phyloP scores from a whole-genome alignment of 2,797 vertebrate genomes.

The Alcedo atthis region DNA sequence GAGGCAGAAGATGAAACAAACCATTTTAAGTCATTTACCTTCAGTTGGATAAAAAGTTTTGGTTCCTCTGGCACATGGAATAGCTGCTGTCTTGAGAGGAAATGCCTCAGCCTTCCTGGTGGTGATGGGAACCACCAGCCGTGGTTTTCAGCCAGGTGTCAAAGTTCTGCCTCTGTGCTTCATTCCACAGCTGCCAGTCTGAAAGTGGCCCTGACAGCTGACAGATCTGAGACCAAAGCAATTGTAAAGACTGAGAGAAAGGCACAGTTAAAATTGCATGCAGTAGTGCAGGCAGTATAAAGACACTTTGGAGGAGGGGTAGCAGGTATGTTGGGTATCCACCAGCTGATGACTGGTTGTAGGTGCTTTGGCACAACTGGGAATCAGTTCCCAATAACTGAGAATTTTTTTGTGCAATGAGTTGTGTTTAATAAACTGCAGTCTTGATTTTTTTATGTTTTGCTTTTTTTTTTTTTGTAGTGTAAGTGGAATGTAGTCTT shows the following conservation, averaged over 20 bases:
- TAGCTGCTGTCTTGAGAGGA: neutral
- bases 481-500: conserved; percentile 17
- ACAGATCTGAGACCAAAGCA: neutral
- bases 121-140: neutral
- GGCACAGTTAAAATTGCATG: neutral
- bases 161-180: neutral
- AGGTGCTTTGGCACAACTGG: neutral
- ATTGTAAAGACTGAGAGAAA: neutral
- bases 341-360: neutral
- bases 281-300: neutral
- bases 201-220: neutral
- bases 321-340: neutral
- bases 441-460: neutral
- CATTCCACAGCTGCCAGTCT: neutral
- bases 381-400: neutral
- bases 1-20: neutral
- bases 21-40: neutral
- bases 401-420: neutral
- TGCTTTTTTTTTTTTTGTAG: neutral
- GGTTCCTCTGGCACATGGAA: neutral
- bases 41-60: neutral
- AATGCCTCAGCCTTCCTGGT: neutral
- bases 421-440: neutral
- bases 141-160: neutral
- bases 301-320: neutral